A percentile compares a stretch with the other conserved stretches of the same genome.
Evolutionary conservation across 2,113 vertebrate genomes (phyloP).

Genomic region (Nesoenas mayeri): DNA sequence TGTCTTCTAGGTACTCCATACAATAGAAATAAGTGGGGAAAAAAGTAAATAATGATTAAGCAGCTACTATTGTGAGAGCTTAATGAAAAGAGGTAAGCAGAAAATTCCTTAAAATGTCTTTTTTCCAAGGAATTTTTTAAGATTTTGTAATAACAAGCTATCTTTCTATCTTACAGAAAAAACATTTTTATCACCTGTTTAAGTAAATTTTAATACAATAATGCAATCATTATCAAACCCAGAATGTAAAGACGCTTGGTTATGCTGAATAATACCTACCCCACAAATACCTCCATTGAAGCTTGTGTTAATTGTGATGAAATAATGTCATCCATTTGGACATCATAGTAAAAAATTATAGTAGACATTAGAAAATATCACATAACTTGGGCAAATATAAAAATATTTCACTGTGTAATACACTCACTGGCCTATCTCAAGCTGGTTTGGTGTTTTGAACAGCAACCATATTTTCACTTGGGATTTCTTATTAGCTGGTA

Average conservation of each 20-base stretch:
- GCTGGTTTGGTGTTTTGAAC: not conserved
- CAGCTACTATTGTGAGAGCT: not conserved
- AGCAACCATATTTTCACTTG: not conserved
- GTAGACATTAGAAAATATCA: not conserved
- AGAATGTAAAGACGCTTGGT: not conserved
- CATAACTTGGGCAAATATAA: not conserved
- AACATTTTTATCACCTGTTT: not conserved
- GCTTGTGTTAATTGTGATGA: not conserved
- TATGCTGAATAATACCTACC: not conserved
- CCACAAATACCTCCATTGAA: not conserved
- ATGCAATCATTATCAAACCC: not conserved
- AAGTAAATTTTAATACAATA: not conserved
- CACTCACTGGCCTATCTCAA: not conserved
- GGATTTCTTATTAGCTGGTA: not conserved
- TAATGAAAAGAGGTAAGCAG: not conserved
- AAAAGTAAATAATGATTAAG: not conserved
- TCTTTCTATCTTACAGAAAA: not conserved
- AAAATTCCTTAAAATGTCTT: not conserved
- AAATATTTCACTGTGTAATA: not conserved
- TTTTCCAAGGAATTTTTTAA: not conserved
- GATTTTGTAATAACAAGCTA: not conserved
- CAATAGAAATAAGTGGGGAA: not conserved
- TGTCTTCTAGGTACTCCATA: not conserved
- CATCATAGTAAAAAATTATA: not conserved
- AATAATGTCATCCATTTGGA: not conserved